phyloP scores from a whole-genome alignment of 2,888 invertebrate species.

The Germaria angustata region DNA sequence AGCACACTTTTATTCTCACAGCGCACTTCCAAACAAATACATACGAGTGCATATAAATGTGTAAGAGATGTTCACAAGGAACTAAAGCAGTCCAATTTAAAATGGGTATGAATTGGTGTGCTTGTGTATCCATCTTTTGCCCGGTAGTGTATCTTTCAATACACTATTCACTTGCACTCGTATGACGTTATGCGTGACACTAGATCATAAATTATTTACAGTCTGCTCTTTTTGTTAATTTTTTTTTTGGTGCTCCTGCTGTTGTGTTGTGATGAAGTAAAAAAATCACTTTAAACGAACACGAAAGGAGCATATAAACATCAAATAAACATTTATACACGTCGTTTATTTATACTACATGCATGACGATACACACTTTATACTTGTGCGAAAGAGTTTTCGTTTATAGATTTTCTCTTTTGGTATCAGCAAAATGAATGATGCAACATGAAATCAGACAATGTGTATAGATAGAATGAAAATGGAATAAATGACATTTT shows the following conservation, averaged over 20 bases:
- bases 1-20: no score
- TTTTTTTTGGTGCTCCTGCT: conserved; percentile 5
- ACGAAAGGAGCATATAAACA: background rate
- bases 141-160: no score
- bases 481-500: conserved; percentile 26
- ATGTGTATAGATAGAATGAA: background rate
- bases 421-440: background rate
- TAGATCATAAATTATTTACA: conserved; percentile 51
- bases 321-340: background rate
- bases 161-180: no score
- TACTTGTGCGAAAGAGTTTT: background rate
- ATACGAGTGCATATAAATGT: no score
- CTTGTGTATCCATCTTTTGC: no score
- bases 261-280: conserved; percentile 20
- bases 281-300: conserved; percentile 25
- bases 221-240: background rate
- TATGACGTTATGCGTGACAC: conserved; percentile 61
- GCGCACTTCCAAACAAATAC: no score
- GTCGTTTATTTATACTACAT: background rate
- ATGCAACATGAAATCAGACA: background rate
- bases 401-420: background rate
- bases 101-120: no score
- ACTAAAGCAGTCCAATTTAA: no score
- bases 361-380: conserved; percentile 30
- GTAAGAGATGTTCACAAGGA: no score